A percentile compares a stretch with the other conserved stretches of the same genome.
Evolutionary conservation across 2,797 vertebrate species (phyloP).

Genomic region (Phrynocephalus guinanensis): DNA sequence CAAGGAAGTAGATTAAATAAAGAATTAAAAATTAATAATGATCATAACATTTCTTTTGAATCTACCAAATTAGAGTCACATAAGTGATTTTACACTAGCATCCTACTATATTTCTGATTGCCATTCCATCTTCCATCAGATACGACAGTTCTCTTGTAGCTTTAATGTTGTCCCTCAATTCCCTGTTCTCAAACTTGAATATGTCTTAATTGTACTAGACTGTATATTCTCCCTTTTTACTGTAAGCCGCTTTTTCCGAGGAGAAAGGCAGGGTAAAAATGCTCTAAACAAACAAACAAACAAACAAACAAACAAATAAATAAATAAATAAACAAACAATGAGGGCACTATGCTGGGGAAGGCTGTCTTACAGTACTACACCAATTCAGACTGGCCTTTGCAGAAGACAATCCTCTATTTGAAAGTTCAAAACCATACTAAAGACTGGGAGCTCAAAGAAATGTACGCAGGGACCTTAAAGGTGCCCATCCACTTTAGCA

Average conservation of each 20-base stretch:
- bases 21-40: constrained; percentile 54
- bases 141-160: background rate
- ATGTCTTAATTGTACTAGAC: too few relatives aligned
- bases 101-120: background rate
- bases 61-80: constrained; percentile 9
- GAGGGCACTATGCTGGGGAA: background rate
- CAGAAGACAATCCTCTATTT: background rate
- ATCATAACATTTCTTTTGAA: constrained; percentile 29
- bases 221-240: too few relatives aligned
- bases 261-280: too few relatives aligned
- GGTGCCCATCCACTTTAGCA: background rate
- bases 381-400: background rate
- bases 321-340: too few relatives aligned
- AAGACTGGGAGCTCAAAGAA: background rate
- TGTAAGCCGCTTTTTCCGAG: too few relatives aligned
- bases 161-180: too few relatives aligned
- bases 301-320: too few relatives aligned
- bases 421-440: background rate
- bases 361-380: background rate
- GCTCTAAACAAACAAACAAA: too few relatives aligned
- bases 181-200: too few relatives aligned
- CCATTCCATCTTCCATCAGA: background rate
- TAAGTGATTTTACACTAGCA: background rate
- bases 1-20: constrained; percentile 70
- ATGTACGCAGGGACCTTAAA: background rate